Conservation (phyloP, 1,140 invertebrate species). For the Lasioglossum baleicum region DNA sequence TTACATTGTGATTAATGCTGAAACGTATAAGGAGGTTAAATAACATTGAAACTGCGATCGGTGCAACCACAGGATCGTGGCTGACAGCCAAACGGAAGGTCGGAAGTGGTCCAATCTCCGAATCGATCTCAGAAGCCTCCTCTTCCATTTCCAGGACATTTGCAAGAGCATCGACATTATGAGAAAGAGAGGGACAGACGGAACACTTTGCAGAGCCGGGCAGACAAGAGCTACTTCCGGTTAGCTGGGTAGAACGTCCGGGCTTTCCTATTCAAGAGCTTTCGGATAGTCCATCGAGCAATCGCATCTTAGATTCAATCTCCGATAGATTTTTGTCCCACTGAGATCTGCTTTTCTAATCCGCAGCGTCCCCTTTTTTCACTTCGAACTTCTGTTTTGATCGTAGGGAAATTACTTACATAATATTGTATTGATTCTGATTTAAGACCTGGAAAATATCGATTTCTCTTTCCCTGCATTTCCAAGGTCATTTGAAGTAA, state of each 20-base stretch:
- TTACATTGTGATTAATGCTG: constrained; percentile 29
- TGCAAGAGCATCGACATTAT: constrained; percentile 45
- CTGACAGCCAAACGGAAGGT: constrained; percentile 58
- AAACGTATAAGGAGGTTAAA: constrained; percentile 42
- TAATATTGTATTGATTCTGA: too few relatives aligned
- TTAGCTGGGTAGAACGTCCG: constrained; percentile 40
- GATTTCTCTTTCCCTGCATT: too few relatives aligned
- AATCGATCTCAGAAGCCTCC: constrained; percentile 63
- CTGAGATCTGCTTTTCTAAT: constrained; percentile 23
- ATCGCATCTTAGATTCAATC: constrained; percentile 41
- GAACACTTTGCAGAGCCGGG: constrained; percentile 35
- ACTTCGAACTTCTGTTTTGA: too few relatives aligned
- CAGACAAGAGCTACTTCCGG: constrained; percentile 43
- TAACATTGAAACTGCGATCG: constrained; percentile 49
- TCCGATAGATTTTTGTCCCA: constrained; percentile 32
- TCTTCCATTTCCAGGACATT: constrained; percentile 68
- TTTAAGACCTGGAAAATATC: too few relatives aligned
- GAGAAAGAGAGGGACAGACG: constrained; percentile 26
- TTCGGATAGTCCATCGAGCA: constrained; percentile 24
- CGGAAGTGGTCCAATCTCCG: constrained; percentile 65
- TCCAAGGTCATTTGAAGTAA: too few relatives aligned
- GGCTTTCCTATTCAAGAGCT: constrained; percentile 24
- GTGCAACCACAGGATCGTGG: constrained; percentile 53
- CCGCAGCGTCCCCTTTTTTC: neutral
- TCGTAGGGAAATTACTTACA: too few relatives aligned